Conservation (phyloP, 2,888 invertebrate genomes). For the Synergus umbraculus region DNA sequence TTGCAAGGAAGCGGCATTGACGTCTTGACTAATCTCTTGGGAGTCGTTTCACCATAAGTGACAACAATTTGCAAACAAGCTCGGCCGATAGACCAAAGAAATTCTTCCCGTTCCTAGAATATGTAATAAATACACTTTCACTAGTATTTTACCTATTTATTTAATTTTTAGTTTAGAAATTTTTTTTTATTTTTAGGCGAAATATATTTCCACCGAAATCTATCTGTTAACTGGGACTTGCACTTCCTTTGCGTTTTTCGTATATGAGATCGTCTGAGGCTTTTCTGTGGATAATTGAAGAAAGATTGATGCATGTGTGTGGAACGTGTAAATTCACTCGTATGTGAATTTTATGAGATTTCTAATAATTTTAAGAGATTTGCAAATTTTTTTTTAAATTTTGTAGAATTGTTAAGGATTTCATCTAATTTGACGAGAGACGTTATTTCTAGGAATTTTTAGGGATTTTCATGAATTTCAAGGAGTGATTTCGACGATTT, state of each 20-base stretch:
- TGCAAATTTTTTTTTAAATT: too few species aligned
- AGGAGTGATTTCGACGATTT: too few species aligned
- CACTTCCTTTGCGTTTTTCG: conserved; percentile 58
- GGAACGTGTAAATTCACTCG: too few species aligned
- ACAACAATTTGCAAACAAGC: conserved; percentile 9
- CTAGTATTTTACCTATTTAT: conserved; percentile 18
- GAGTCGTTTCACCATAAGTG: conserved; percentile 12
- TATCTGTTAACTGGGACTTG: conserved; percentile 58
- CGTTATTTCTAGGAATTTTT: too few species aligned
- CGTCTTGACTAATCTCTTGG: conserved; percentile 25
- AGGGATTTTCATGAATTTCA: too few species aligned
- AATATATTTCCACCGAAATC: conserved; percentile 57
- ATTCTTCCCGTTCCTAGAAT: conserved; percentile 10
- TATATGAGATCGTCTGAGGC: conserved; percentile 62
- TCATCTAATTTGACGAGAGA: too few species aligned
- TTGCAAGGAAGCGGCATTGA: conserved; percentile 22
- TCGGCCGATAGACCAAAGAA: background rate
- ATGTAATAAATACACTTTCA: conserved; percentile 11
- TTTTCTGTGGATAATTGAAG: conserved; percentile 52
- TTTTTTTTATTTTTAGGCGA: conserved; percentile 34
- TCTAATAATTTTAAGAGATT: too few species aligned
- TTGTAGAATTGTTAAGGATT: too few species aligned
- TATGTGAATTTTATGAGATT: too few species aligned
- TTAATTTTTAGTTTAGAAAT: conserved; percentile 13
- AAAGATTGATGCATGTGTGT: conserved; percentile 38